Base-by-base conservation (phyloP, 2,797 vertebrate genomes). In the Neomorphus geoffroyi region DNA sequence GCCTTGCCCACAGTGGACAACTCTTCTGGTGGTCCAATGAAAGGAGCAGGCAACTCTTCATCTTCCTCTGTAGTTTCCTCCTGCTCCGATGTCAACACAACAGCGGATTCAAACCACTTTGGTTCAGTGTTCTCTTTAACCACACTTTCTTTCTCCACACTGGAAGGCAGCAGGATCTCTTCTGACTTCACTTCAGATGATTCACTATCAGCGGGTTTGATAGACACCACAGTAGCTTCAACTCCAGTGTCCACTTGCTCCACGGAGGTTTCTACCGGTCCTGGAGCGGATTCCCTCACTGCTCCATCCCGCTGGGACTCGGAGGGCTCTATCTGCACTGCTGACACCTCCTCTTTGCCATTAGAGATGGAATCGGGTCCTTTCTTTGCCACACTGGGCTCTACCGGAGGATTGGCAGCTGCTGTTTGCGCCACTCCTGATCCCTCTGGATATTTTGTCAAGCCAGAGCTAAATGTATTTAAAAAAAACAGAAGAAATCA, bases 401-500 rank as follows among this genome's bases (percentile, higher is more conserved):
- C 97, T 96, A 97, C 82, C 45, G 95, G 92, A 35, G 94, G 82
- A 95, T 94, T 95, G 80, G 92, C 96, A 46, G 97, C 71, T 85
- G 96, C 73, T 93, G 94, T 95, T 48, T 95, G 97, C 86, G 92
- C 96, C 92, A 70, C 94, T 97, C 96, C 98, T 39, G 97, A 96
- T 83, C 86, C 98, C 97, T 98, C 96, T 60, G 96, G 95, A 57
- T 24, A 94, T 86, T 96, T 96, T 96, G 95, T 97, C 94, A 93
- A 94, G 96, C 77, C 97, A 91, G 96, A 72, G 97, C 98, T 98
- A 95, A 95, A 98, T 91, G 94, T 66, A 91, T 97, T 98, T 91
- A 92, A 98, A 97, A 94, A 96, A 96, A 96, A 95, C 72, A 97
- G 88, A 97, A 98, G 95, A 96, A 95, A 97, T 98, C 97, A 98